These are phyloP conservation scores for Hypena proboscidalis DNA, from an alignment of 2,888 invertebrate species.

Conservation along the genomic window DNA sequence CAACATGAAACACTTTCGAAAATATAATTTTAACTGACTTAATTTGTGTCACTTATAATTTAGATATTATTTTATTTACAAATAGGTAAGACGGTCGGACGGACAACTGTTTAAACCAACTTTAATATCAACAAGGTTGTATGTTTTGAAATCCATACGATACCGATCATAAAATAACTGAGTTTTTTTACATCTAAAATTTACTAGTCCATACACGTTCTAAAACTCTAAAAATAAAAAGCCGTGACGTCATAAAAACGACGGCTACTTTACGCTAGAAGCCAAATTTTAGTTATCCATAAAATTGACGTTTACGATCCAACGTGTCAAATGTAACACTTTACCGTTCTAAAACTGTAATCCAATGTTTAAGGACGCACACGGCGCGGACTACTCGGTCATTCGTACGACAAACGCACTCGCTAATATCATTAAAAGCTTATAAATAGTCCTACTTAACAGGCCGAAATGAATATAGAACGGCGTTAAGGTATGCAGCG, in stretches of 20 bases:
- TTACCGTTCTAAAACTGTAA: slow-evolving; percentile 31
- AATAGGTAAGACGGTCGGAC: no score
- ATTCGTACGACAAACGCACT: slow-evolving; percentile 44
- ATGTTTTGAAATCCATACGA: no score
- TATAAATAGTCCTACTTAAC: slow-evolving; percentile 50
- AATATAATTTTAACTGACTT: no score
- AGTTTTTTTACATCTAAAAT: background rate
- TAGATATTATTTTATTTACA: no score
- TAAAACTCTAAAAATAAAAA: slow-evolving; percentile 13
- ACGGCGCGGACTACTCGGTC: slow-evolving; percentile 35
- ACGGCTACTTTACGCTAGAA: slow-evolving; percentile 15
- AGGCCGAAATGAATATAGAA: slow-evolving; percentile 34
- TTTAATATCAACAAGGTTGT: no score
- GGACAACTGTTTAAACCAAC: background rate
- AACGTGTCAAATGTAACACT: slow-evolving; percentile 26
- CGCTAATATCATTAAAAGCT: slow-evolving; percentile 55
- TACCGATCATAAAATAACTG: no score
- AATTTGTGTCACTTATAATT: no score
- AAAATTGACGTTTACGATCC: slow-evolving; percentile 30
- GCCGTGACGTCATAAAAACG: slow-evolving; percentile 5
- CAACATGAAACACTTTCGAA: no score
- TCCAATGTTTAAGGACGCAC: slow-evolving; percentile 41
- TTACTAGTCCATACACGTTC: background rate
- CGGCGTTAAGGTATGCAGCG: slow-evolving; percentile 40
- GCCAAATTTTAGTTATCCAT: slow-evolving; percentile 14